A percentile compares a stretch with the other conserved stretches of the same genome.
These are phyloP conservation scores for Xylocampa areola DNA, from an alignment of 2,888 invertebrate species.

Conservation along the genomic window DNA sequence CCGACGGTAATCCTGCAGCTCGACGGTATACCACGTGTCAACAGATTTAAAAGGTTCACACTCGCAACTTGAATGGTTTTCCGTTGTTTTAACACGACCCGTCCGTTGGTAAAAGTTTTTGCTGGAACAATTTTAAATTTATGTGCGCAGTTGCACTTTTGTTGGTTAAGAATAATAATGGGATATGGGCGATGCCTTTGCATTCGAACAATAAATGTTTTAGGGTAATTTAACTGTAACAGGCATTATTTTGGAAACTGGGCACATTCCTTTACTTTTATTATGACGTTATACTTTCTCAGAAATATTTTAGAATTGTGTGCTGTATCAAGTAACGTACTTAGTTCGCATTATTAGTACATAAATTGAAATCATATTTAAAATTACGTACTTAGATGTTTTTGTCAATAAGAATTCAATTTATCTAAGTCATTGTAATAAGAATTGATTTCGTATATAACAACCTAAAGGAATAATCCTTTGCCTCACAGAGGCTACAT, in stretches of 20 bases:
- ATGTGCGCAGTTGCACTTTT: conserved; percentile 21
- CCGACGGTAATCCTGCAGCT: conserved; percentile 30
- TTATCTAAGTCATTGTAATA: not conserved
- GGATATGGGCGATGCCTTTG: conserved; percentile 17
- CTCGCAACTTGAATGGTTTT: conserved; percentile 21
- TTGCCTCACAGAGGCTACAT: conserved; percentile 31
- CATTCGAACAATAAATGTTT: conserved; percentile 14
- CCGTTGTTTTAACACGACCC: conserved; percentile 28
- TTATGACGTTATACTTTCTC: conserved; percentile 6
- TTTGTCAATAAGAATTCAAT: too few relatives aligned
- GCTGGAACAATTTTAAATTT: conserved; percentile 6
- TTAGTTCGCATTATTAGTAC: too few relatives aligned
- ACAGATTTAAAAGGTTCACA: conserved; percentile 47
- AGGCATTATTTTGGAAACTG: too few relatives aligned
- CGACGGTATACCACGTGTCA: conserved; percentile 41
- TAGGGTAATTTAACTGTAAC: not conserved
- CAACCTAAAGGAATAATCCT: not conserved
- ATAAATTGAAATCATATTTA: too few relatives aligned
- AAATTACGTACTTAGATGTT: too few relatives aligned
- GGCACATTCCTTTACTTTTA: conserved; percentile 1
- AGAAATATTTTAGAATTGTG: too few relatives aligned
- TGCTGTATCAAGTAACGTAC: too few relatives aligned
- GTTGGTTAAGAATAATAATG: conserved; percentile 17
- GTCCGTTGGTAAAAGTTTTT: conserved; percentile 10
- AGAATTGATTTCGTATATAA: not conserved